Evolutionary conservation across 2,113 vertebrate species (phyloP).

Genomic region (Forbesichthys agassizii): DNA sequence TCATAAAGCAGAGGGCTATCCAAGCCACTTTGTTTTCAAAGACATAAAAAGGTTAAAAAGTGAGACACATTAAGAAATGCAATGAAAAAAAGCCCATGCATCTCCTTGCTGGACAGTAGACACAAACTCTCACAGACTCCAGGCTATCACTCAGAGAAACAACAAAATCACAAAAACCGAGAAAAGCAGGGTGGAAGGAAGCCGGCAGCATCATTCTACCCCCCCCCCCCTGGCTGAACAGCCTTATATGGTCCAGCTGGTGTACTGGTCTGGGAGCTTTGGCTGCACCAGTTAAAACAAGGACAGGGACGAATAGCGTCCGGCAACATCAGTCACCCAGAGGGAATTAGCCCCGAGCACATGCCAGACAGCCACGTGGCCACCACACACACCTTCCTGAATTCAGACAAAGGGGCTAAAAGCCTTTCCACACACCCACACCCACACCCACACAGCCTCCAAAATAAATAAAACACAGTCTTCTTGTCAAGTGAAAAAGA

Average conservation of each 20-base stretch:
- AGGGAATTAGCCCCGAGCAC: constrained; percentile 60
- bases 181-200: constrained; percentile 29
- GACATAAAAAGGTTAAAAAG: not conserved
- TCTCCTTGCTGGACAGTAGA: constrained; percentile 1
- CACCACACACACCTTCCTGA: constrained; percentile 16
- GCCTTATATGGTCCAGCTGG: constrained; percentile 56
- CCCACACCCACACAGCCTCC: constrained; percentile 3
- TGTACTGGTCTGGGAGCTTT: constrained; percentile 48
- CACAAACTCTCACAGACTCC: constrained; percentile 36
- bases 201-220: constrained; percentile 23
- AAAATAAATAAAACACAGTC: no score
- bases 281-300: constrained; percentile 63
- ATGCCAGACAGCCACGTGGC: constrained; percentile 44
- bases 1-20: not conserved
- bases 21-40: constrained; percentile 7
- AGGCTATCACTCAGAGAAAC: constrained; percentile 31
- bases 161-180: constrained; percentile 46
- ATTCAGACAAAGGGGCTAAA: constrained; percentile 18
- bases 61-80: constrained; percentile 8
- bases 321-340: constrained; percentile 43
- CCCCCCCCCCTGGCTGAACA: constrained; percentile 23
- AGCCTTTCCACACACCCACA: constrained; percentile 13
- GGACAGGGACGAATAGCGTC: constrained; percentile 50
- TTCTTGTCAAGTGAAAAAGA: not conserved
- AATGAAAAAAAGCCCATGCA: constrained; percentile 32